Conservation (phyloP, 2,888 invertebrate species). For the Deroplatys truncata region DNA sequence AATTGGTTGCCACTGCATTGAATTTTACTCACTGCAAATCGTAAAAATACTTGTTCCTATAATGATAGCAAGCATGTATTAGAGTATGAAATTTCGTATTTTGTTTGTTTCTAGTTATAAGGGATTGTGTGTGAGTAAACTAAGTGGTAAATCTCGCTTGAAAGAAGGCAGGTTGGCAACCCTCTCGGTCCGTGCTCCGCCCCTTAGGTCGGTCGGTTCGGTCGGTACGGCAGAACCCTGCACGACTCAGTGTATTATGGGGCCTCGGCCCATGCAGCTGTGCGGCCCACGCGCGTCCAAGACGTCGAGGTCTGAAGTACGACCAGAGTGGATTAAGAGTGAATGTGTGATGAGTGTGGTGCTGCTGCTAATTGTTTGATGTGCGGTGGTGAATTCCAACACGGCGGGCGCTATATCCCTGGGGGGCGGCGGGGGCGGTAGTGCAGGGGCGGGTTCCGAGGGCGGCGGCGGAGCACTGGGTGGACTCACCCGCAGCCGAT, state of each 20-base stretch:
- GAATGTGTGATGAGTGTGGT: neutral
- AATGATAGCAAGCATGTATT: too few relatives aligned
- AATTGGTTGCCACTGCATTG: too few relatives aligned
- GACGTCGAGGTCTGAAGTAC: neutral
- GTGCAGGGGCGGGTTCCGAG: constrained; percentile 38
- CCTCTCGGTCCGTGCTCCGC: neutral
- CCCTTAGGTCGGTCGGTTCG: neutral
- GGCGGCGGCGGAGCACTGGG: constrained; percentile 38
- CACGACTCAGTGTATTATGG: neutral
- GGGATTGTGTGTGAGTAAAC: too few relatives aligned
- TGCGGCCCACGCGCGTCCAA: neutral
- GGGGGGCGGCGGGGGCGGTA: constrained; percentile 23
- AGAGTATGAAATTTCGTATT: too few relatives aligned
- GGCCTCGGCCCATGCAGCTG: neutral
- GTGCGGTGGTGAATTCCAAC: neutral
- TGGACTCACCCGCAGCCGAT: constrained; percentile 53
- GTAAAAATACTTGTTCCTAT: too few relatives aligned
- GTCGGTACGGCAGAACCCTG: neutral
- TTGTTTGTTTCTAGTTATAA: too few relatives aligned
- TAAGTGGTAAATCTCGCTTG: too few relatives aligned
- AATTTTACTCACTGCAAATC: too few relatives aligned
- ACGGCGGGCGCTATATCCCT: constrained; percentile 12
- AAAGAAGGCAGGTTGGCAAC: too few relatives aligned
- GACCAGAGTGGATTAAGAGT: neutral
- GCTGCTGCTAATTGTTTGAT: neutral